Evolutionary conservation across 2,113 vertebrate species (phyloP).

Genomic region (Hassar affinis): DNA sequence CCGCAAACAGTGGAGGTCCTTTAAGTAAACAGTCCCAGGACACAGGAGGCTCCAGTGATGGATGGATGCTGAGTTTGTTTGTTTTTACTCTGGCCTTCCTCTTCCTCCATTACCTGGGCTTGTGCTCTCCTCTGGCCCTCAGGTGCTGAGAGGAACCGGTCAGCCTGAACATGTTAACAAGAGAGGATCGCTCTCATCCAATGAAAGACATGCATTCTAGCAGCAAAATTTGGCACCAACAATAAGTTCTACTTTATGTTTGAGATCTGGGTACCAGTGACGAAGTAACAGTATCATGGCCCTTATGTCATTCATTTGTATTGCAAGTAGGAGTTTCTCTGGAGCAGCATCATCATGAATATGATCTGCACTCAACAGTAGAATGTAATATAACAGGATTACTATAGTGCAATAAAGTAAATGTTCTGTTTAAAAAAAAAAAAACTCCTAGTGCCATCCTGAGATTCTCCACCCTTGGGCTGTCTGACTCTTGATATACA

Average conservation of each 20-base stretch:
- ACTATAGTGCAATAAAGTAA: background rate
- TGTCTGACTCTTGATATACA: too few relatives aligned
- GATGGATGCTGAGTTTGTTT: slow-evolving; percentile 67
- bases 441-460: background rate
- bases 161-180: slow-evolving; percentile 78
- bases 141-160: slow-evolving; percentile 70
- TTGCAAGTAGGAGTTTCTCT: background rate
- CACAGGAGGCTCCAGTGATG: slow-evolving; percentile 53
- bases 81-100: slow-evolving; percentile 66
- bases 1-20: slow-evolving; percentile 14
- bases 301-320: background rate
- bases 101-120: slow-evolving; percentile 51
- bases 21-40: slow-evolving; percentile 39
- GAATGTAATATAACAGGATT: background rate
- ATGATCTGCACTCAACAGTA: background rate
- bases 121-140: slow-evolving; percentile 41
- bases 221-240: slow-evolving; percentile 7
- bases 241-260: background rate
- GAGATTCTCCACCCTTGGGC: background rate
- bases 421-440: background rate
- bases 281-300: background rate
- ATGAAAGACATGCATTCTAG: slow-evolving; percentile 65
- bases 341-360: background rate
- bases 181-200: slow-evolving; percentile 57
- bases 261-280: background rate